phyloP scores from a whole-genome alignment of 2,888 invertebrate genomes.

The Torymus texanus region DNA sequence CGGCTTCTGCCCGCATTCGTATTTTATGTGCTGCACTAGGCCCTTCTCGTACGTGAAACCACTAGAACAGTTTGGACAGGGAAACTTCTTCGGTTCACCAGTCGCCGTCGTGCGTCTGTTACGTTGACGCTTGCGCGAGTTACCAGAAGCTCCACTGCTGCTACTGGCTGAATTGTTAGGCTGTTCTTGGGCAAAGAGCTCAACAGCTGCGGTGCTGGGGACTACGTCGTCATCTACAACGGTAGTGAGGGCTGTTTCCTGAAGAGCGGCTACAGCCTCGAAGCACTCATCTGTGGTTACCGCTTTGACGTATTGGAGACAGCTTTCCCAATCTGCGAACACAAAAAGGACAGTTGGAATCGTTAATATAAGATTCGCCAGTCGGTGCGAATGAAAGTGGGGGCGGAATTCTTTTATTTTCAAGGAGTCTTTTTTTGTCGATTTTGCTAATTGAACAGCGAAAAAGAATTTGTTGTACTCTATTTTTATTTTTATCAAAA shows the following conservation, averaged over 20 bases:
- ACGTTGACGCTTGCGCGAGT: slow-evolving; percentile 3
- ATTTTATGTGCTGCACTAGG: slow-evolving; percentile 68
- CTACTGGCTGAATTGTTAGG: too few species aligned
- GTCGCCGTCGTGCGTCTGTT: neutral
- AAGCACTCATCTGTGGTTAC: slow-evolving; percentile 22
- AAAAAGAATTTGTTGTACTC: too few species aligned
- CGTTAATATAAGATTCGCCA: neutral
- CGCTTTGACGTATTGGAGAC: slow-evolving; percentile 31
- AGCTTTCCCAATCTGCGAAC: slow-evolving; percentile 41
- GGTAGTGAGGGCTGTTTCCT: slow-evolving; percentile 7
- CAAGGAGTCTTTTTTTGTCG: too few species aligned
- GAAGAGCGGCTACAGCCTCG: slow-evolving; percentile 17
- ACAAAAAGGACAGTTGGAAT: neutral
- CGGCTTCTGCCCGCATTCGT: slow-evolving; percentile 73
- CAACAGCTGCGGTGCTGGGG: neutral
- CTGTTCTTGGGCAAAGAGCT: too few species aligned
- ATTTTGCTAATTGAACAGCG: too few species aligned
- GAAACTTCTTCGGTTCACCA: slow-evolving; percentile 38
- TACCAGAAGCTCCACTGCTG: too few species aligned
- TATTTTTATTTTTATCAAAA: too few species aligned
- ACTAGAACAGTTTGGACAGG: slow-evolving; percentile 65
- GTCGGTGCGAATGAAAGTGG: too few species aligned
- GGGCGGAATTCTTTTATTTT: too few species aligned
- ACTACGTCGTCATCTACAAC: neutral
- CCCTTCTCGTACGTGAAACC: slow-evolving; percentile 67